Evolutionary conservation across 1,140 invertebrate species (phyloP).

Genomic region (Brachionus angularis): DNA sequence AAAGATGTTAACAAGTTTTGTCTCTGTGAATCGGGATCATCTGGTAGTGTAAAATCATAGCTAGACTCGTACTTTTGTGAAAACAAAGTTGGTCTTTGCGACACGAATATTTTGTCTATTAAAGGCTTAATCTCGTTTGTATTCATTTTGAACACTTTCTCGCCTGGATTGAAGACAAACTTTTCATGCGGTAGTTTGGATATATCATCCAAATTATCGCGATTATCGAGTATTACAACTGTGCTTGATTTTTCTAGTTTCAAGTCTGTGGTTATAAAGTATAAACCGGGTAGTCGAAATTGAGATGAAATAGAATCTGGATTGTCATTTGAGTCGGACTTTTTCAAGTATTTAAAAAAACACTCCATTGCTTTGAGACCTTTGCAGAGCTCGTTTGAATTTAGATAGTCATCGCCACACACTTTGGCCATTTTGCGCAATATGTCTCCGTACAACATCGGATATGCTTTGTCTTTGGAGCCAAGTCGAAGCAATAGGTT

Average conservation of each 20-base stretch:
- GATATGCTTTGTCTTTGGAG: slow-evolving; percentile 4
- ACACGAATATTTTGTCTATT: slow-evolving; percentile 40
- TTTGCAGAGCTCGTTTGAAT: slow-evolving; percentile 44
- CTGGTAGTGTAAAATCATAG: slow-evolving; percentile 30
- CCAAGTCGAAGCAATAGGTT: slow-evolving; percentile 22
- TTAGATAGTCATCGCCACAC: slow-evolving; percentile 32
- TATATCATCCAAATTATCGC: slow-evolving; percentile 35
- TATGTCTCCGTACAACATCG: slow-evolving; percentile 37
- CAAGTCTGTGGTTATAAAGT: slow-evolving; percentile 32
- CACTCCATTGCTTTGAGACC: slow-evolving; percentile 37
- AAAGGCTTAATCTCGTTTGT: slow-evolving; percentile 22
- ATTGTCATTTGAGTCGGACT: neutral
- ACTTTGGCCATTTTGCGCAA: slow-evolving; percentile 42
- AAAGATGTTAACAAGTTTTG: slow-evolving; percentile 27
- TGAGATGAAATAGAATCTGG: neutral
- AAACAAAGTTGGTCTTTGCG: slow-evolving; percentile 36
- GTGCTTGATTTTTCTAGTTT: slow-evolving; percentile 36
- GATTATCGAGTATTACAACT: slow-evolving; percentile 31
- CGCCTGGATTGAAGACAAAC: slow-evolving; percentile 43
- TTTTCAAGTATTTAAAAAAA: slow-evolving; percentile 37
- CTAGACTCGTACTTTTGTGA: slow-evolving; percentile 36
- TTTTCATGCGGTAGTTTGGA: slow-evolving; percentile 11
- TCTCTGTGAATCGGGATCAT: slow-evolving; percentile 35
- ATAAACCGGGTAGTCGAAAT: slow-evolving; percentile 32
- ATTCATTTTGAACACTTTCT: slow-evolving; percentile 15